Base-by-base conservation (phyloP, 2,888 invertebrate genomes). In the Loripinus fragilis region DNA sequence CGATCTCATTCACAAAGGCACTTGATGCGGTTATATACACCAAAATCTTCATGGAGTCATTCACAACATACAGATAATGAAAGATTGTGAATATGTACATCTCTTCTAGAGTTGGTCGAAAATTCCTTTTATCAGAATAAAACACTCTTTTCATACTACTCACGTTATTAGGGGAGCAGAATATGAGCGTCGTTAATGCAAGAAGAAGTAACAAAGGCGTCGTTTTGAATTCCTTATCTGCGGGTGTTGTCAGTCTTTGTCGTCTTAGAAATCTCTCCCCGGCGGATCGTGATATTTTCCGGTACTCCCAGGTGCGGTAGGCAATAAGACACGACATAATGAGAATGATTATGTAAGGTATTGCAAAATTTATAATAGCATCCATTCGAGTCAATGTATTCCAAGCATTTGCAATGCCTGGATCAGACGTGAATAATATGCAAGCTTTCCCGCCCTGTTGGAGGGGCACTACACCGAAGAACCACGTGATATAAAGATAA, bases 401-500 rank as follows among this genome's bases (percentile, higher is more conserved):
- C 76, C 83, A 87, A 0, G 86, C 76, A 23, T 81, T 68, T 7
- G 42, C 15, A 17, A 73, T 75, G 20, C 74, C 38, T 2, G 60
- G 52, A 73, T 76, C 67, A 5, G 20, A 25, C 33, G 30, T 20
- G 12, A 50, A n/a, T 17, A 52, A 20, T 2, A 28, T n/a, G 0
- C 30, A 15, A 15, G 17, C 33, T 3, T n/a, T 60, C 30, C 8
- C 8, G 15, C 20, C 30, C 1, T 2, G 3, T 33, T 60, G 25
- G n/a, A 23, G 42, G 0, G 66, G 73, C 10, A 74, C 38, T 0
- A 86, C 87, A 0, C 89, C 89, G 35, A 87, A 79, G 71, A 89
- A 88, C 84, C 88, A 91, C 41, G 89, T 87, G 15, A 88, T 85
- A 77, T 91, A 91, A 30, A 89, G 87, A 82, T 91, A 92, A 75